Percentiles rank a stretch among this genome's conserved stretches.
These are phyloP conservation scores for Sylvilagus floridanus DNA, from an alignment of 2,797 vertebrate genomes.

Conservation along the genomic window DNA sequence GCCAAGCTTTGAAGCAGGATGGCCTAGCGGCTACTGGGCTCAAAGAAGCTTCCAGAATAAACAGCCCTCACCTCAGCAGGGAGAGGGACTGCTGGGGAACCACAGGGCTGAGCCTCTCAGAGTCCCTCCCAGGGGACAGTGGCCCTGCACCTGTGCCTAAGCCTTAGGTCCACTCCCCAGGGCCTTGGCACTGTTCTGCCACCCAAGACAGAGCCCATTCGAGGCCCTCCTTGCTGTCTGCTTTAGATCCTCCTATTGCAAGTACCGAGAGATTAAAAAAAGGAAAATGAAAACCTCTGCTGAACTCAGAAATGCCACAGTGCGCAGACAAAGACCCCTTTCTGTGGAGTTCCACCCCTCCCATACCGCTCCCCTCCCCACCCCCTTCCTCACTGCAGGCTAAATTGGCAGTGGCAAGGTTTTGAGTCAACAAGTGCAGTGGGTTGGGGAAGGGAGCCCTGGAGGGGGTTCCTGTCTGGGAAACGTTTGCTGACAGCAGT, in stretches of 20 bases:
- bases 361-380: slow-evolving; percentile 66
- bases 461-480: slow-evolving; percentile 83
- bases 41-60: background rate
- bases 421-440: slow-evolving; percentile 84
- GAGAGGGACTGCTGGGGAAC: background rate
- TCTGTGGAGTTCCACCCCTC: slow-evolving; percentile 70
- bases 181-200: background rate
- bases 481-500: slow-evolving; percentile 80
- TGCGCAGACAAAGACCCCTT: slow-evolving; percentile 82
- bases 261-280: slow-evolving; percentile 53
- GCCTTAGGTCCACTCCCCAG: background rate
- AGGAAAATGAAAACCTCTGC: background rate
- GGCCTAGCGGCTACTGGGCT: background rate
- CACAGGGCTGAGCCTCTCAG: no score
- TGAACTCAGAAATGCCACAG: slow-evolving; percentile 77
- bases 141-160: background rate
- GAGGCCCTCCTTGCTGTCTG: slow-evolving; percentile 73
- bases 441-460: slow-evolving; percentile 79
- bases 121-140: background rate
- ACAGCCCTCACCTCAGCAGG: background rate
- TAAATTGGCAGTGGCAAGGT: slow-evolving; percentile 80
- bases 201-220: background rate
- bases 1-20: background rate
- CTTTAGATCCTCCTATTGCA: slow-evolving; percentile 46
- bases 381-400: slow-evolving; percentile 81